These are phyloP conservation scores for Orbicella faveolata DNA, from an alignment of 64 coral and sea anemone species.

Conservation along the genomic window DNA sequence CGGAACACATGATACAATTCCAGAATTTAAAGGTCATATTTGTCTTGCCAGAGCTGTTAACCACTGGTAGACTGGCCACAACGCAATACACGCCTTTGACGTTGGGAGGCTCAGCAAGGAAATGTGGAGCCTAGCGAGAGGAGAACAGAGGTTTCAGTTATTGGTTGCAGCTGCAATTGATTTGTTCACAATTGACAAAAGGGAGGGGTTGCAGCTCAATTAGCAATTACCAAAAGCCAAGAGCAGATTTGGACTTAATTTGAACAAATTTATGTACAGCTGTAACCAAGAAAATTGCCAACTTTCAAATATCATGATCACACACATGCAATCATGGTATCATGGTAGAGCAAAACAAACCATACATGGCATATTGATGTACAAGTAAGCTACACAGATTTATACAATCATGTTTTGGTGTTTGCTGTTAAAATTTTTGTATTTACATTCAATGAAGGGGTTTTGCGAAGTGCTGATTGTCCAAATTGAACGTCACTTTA, in stretches of 20 bases:
- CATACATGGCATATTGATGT: constrained; percentile 7
- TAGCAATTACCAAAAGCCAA: too few species aligned
- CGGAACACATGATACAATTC: constrained; percentile 94
- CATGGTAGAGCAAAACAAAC: constrained; percentile 20
- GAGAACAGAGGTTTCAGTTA: constrained; percentile 96
- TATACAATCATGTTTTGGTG: background rate
- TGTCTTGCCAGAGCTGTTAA: constrained; percentile 63
- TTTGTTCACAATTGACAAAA: background rate
- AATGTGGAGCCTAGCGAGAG: constrained; percentile 68
- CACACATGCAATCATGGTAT: background rate
- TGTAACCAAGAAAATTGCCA: constrained; percentile 15
- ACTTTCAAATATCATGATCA: constrained; percentile 7
- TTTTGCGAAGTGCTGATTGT: too few species aligned
- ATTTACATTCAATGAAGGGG: background rate
- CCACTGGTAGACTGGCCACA: constrained; percentile 75
- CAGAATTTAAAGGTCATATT: constrained; percentile 92
- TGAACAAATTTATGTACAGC: constrained; percentile 1
- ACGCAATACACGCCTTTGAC: constrained; percentile 87
- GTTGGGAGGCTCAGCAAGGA: constrained; percentile 65
- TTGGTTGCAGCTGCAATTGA: constrained; percentile 4
- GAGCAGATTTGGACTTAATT: background rate
- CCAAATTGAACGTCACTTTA: too few species aligned
- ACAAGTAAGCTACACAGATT: constrained; percentile 33
- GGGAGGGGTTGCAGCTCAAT: background rate
- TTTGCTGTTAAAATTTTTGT: background rate